A percentile compares a stretch with the other conserved stretches of the same genome.
Evolutionary conservation across 2,797 vertebrate species (phyloP).

Genomic region (Avahi laniger): DNA sequence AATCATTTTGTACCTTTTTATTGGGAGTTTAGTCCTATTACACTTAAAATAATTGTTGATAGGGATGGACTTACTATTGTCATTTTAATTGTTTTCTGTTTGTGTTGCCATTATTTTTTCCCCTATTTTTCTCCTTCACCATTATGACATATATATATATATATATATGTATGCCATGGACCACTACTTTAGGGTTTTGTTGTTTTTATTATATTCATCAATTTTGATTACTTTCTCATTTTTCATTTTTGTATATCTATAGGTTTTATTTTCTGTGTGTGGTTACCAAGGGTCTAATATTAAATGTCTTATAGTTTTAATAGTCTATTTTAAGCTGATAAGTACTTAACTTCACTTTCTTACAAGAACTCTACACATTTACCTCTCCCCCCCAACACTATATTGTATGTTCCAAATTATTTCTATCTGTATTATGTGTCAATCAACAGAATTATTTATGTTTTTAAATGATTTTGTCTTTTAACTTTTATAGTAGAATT

Average conservation of each 20-base stretch:
- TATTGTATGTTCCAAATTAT: not conserved
- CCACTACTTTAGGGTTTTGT: not conserved
- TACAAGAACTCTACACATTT: not conserved
- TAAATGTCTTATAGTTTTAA: not conserved
- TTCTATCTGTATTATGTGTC: not conserved
- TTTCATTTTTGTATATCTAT: not conserved
- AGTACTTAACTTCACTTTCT: not conserved
- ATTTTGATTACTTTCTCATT: not conserved
- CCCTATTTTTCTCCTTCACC: not conserved
- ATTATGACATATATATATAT: no score
- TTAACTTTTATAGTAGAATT: not conserved
- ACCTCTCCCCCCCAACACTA: not conserved
- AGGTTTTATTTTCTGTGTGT: not conserved
- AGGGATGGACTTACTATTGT: not conserved
- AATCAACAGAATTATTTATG: not conserved
- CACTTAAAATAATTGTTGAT: not conserved
- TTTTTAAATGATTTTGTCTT: not conserved
- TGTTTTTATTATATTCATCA: not conserved
- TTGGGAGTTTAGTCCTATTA: not conserved
- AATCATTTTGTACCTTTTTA: not conserved
- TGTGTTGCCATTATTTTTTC: not conserved
- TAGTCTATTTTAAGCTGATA: not conserved
- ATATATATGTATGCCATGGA: no score
- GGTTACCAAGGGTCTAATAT: not conserved
- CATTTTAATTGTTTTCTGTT: not conserved